Evolutionary conservation across 2,113 vertebrate genomes (phyloP), one percentile per base, ranked within the genome.

Genomic region (Sitta europaea): DNA sequence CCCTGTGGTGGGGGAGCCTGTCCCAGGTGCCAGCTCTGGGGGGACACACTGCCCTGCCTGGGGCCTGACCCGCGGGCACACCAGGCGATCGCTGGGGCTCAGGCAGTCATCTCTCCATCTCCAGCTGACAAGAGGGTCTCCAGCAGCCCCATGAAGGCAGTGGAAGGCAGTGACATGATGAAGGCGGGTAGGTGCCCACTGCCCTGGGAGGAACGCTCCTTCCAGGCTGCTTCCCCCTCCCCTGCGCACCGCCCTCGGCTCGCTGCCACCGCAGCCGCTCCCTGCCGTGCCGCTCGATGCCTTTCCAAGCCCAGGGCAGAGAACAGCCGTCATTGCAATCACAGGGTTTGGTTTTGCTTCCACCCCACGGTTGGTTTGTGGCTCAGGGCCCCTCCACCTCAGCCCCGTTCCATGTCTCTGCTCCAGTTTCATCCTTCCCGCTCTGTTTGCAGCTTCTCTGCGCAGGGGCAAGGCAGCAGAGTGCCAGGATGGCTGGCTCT

Each of bases 151-250:
- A 70, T 97, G 97, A 97, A 96, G 94, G 96, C 51, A 2, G 97
- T 95, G 86, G 98, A 98, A 88, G 98, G 98, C 96, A 97, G 96
- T n/a, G 95, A 98, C 76, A 97, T 98, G 98, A 98, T 98, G 98
- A 99, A 98, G 94, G 98, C 98, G 97, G 98, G 98, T 99, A 97
- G 53, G 94, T 94, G 50, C 25, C 51, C 12, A 3, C 53, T 54
- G 43, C 17, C 15, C 24, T 16, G 25, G 14, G 67, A 59, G 84
- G 35, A 75, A 45, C 0, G 8, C 83, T 89, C 72, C 87, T 71
- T 54, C 54, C 78, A 12, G 9, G 36, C 40, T 5, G 50, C 93
- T 95, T 59, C 47, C 43, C 57, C 29, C 55, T 83, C 43, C 71
- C 35, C 20, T 68, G 27, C 6, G 2, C 7, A 3, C 71, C 6